Evolutionary conservation across 2,888 invertebrate genomes (phyloP).

Genomic region (Drosophila anceps): DNA sequence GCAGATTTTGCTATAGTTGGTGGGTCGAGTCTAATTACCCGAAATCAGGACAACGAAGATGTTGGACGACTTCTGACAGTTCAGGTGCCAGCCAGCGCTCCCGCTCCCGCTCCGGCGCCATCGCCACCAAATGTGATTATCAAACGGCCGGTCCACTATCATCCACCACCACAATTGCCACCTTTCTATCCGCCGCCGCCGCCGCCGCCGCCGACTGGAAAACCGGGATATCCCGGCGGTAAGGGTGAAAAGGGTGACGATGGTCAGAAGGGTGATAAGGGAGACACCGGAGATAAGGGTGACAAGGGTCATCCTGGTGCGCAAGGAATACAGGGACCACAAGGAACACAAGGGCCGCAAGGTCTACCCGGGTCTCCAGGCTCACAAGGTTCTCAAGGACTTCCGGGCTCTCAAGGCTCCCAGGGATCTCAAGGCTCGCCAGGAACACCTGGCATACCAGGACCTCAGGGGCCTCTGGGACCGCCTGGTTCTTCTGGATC

Average conservation of each 20-base stretch:
- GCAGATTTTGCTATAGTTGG: constrained; percentile 30
- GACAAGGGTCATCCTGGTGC: constrained; percentile 31
- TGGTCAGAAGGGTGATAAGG: constrained; percentile 26
- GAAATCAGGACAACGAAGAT: not conserved
- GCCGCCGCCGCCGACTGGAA: constrained; percentile 22
- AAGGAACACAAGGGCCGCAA: constrained; percentile 32
- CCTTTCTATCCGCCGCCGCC: constrained; percentile 16
- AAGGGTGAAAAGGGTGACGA: constrained; percentile 33
- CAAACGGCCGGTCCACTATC: constrained; percentile 25
- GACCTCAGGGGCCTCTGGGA: constrained; percentile 35
- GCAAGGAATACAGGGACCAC: constrained; percentile 35
- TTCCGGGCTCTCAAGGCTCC: constrained; percentile 43
- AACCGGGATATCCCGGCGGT: constrained; percentile 30
- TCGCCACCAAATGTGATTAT: constrained; percentile 37
- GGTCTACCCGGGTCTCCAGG: constrained; percentile 32
- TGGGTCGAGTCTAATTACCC: constrained; percentile 17
- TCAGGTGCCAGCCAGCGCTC: constrained; percentile 12
- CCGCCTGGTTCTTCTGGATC: constrained; percentile 33
- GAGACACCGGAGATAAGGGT: constrained; percentile 29
- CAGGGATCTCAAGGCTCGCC: constrained; percentile 41
- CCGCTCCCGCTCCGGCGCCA: constrained; percentile 26
- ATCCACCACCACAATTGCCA: constrained; percentile 23
- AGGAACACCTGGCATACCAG: constrained; percentile 32
- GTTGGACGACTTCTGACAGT: constrained; percentile 25
- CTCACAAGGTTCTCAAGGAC: constrained; percentile 36